Conservation (phyloP, 1,140 invertebrate species). For the Pogonognathellus flavescens region DNA sequence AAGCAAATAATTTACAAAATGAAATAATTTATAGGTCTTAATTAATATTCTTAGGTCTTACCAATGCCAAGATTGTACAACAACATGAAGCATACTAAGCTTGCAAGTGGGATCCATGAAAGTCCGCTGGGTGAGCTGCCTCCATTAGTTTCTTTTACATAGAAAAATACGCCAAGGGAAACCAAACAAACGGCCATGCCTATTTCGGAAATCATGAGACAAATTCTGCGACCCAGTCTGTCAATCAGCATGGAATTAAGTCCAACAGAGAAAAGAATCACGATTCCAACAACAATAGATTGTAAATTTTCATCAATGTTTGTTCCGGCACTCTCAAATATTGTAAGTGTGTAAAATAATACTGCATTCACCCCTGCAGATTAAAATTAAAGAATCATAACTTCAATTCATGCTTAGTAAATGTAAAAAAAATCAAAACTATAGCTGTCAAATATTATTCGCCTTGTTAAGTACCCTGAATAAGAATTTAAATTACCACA, state of each 20-base stretch:
- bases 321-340: conserved; percentile 78
- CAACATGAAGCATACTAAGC: conserved; percentile 72
- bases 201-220: conserved; percentile 70
- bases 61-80: conserved; percentile 71
- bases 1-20: too few species aligned
- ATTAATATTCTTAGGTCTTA: too few species aligned
- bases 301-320: conserved; percentile 74
- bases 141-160: conserved; percentile 57
- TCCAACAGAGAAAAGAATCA: conserved; percentile 74
- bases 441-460: too few species aligned
- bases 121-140: conserved; percentile 74
- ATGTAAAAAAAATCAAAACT: too few species aligned
- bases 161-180: conserved; percentile 66
- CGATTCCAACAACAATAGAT: conserved; percentile 77
- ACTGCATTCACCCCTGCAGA: conserved; percentile 80
- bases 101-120: conserved; percentile 76
- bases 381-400: background rate
- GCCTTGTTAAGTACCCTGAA: background rate
- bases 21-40: too few species aligned
- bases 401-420: background rate
- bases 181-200: conserved; percentile 66
- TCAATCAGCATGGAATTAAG: conserved; percentile 71
- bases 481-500: conserved; percentile 71
- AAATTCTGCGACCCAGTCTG: conserved; percentile 69
- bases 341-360: conserved; percentile 82